Evolutionary conservation across 2,113 vertebrate genomes (phyloP).

Genomic region (Alaudala cheleensis): DNA sequence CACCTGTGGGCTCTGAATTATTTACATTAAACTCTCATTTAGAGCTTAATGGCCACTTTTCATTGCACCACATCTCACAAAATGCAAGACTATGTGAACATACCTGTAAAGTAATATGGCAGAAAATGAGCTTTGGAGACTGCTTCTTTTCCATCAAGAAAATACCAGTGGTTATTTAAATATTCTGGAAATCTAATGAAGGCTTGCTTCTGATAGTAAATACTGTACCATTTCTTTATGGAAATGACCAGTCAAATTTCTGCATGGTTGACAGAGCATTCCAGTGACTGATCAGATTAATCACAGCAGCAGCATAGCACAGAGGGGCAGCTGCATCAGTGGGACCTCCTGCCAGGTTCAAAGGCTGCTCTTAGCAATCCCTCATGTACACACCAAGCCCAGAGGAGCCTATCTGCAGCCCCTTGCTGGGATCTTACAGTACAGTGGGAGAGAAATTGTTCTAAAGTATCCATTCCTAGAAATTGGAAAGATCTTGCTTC

Average conservation of each 20-base stretch:
- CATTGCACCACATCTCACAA: not conserved
- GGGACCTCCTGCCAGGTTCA: not conserved
- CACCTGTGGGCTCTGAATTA: not conserved
- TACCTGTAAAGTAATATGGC: not conserved
- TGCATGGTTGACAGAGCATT: not conserved
- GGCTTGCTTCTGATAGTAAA: not conserved
- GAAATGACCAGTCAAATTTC: not conserved
- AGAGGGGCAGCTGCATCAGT: not conserved
- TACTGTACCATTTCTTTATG: not conserved
- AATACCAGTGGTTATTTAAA: not conserved
- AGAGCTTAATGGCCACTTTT: not conserved
- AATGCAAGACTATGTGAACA: not conserved
- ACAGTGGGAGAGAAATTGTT: not conserved
- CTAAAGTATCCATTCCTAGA: not conserved
- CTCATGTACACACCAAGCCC: not conserved
- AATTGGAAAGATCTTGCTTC: not conserved
- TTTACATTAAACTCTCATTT: conserved; percentile 6
- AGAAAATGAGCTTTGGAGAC: not conserved
- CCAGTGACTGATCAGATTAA: not conserved
- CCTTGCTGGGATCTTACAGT: not conserved
- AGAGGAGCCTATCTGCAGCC: not conserved
- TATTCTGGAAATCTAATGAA: not conserved
- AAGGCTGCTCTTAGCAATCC: not conserved
- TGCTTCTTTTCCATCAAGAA: not conserved
- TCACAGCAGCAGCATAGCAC: not conserved